Base-by-base conservation (phyloP, 1,140 invertebrate species). In the Anthonomus grandis region DNA sequence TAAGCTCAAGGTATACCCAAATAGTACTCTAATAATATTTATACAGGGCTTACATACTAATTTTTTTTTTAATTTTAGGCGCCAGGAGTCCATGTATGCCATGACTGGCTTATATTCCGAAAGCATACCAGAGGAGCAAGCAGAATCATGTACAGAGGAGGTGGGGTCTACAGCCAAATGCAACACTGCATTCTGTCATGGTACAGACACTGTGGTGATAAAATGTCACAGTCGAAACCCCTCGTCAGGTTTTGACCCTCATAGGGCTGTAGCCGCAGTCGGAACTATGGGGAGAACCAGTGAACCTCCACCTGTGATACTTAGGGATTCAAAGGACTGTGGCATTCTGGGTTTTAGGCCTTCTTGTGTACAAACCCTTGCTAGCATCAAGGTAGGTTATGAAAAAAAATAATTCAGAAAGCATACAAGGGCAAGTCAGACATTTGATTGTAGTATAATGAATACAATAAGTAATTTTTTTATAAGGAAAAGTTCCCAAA, bases 91-190 rank as follows among this genome's bases (percentile, higher is more conserved):
- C 62, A 89, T 89, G 86, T 90, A 90, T 72, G 85, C 87, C 24
- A 89, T 90, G 86, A 90, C 87, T 17, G 87, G 87, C n/a, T 77
- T 90, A 13, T 90, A 90, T 69, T 85, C 86, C 38, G 87, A 89
- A 62, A 82, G 80, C 12, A 78, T 81, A 23, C 79, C 78, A 45
- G 75, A 76, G 50, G 48, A 59, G 34, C 53, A 56, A 24, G 31
- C 39, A 10, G 80, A 79, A 53, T 31, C 46, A 0, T 47, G 44
- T 27, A 22, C 55, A 2, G 73, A 68, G 46, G 76, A 73, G 42
- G 75, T 72, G 55, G 72, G 75, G 50, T n/a, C n/a, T n/a, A 73
- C 75, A 64, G 61, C 64, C 10, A 66, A 66, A 50, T 66, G 64
- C 44, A 64, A 64, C 25, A 66, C 59, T 22, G 66, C 62, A 31